Percentiles rank a stretch among this genome's conserved stretches.
Conservation (phyloP, 2,113 vertebrate genomes). For the Orthonyx spaldingii region DNA sequence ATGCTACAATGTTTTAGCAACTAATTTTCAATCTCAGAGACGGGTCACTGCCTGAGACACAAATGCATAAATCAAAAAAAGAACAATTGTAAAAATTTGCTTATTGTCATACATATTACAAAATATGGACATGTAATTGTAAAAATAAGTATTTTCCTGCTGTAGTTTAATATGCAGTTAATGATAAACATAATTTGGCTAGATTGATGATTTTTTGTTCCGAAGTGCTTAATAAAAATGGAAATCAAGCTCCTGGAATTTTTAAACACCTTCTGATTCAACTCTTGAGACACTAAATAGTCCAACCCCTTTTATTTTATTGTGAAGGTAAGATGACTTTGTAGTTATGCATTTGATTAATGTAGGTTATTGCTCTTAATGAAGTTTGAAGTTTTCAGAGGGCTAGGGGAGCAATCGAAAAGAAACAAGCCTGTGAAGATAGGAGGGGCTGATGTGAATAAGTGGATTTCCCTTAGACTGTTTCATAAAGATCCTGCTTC, state of each 20-base stretch:
- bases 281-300: neutral
- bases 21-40: neutral
- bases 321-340: neutral
- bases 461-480: neutral
- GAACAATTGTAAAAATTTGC: neutral
- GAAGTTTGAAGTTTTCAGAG: neutral
- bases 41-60: neutral
- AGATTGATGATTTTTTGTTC: neutral
- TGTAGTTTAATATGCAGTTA: neutral
- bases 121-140: neutral
- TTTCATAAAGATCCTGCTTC: neutral
- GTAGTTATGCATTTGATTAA: neutral
- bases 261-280: neutral
- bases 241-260: neutral
- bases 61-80: neutral
- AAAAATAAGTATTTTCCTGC: neutral
- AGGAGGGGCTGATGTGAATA: neutral
- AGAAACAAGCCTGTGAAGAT: neutral
- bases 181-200: neutral
- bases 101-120: neutral
- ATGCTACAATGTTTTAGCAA: neutral
- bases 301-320: neutral
- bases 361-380: neutral
- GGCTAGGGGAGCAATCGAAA: neutral
- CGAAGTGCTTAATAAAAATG: neutral